A percentile compares a stretch with the other conserved stretches of the same genome.
These are phyloP conservation scores for Liasis olivaceus DNA, from an alignment of 2,797 vertebrate genomes.

Conservation along the genomic window DNA sequence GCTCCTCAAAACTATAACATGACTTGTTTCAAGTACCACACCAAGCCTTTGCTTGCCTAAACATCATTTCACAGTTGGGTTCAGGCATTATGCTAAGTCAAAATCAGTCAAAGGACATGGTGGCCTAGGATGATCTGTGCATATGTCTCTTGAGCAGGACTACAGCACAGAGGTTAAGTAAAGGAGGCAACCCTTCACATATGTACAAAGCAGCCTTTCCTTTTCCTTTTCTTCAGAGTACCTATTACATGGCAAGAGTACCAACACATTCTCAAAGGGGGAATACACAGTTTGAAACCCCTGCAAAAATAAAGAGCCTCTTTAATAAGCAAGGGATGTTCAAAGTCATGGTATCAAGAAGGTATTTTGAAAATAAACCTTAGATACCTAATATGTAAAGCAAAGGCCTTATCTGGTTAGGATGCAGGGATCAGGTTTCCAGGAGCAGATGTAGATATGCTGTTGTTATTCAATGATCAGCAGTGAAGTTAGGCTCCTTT, in stretches of 20 bases:
- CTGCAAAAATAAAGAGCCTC: not conserved
- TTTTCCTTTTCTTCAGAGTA: not conserved
- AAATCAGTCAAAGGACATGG: not conserved
- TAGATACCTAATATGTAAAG: not conserved
- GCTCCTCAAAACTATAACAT: not conserved
- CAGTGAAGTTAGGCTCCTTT: not conserved
- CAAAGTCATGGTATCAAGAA: not conserved
- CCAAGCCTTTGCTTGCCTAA: not conserved
- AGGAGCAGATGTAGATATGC: not conserved
- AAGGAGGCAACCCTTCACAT: not conserved
- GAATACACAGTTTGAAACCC: not conserved
- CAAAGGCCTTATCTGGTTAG: not conserved
- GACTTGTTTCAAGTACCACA: not conserved
- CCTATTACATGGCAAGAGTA: not conserved
- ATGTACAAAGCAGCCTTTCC: not conserved
- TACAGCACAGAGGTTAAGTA: not conserved
- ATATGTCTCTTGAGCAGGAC: not conserved
- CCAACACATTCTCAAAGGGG: not conserved
- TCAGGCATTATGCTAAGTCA: not conserved
- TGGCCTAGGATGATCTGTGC: not conserved
- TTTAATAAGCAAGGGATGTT: not conserved
- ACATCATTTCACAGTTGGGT: not conserved
- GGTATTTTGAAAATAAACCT: slow-evolving; percentile 10
- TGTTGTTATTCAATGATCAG: not conserved
- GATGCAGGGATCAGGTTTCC: not conserved